Percentiles rank a stretch among this genome's conserved stretches.
Evolutionary conservation across 2,113 vertebrate species (phyloP).

Genomic region (Lepus europaeus): DNA sequence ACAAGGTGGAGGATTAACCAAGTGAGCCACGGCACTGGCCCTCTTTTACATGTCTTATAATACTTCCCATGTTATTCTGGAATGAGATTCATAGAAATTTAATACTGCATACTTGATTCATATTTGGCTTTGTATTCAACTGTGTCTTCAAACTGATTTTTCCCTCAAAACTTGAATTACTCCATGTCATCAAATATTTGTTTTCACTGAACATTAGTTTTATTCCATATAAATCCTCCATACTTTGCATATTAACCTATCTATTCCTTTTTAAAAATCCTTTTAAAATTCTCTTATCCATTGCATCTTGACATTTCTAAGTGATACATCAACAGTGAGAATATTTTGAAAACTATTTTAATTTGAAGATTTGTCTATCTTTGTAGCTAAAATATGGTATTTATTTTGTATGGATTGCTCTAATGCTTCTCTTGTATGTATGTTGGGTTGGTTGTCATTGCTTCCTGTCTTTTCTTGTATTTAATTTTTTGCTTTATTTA

Average conservation of each 20-base stretch:
- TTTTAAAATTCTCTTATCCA: not conserved
- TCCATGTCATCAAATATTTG: not conserved
- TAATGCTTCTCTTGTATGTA: not conserved
- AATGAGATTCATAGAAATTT: slow-evolving; percentile 28
- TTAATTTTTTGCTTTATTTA: not conserved
- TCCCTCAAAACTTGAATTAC: not conserved
- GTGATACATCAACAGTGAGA: not conserved
- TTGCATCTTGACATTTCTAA: not conserved
- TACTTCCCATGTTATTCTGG: not conserved
- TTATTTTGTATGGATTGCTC: not conserved
- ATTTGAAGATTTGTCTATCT: not conserved
- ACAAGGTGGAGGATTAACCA: no score
- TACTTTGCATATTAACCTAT: not conserved
- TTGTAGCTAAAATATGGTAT: not conserved
- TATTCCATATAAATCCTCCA: not conserved
- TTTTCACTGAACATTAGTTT: not conserved
- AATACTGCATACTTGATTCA: not conserved
- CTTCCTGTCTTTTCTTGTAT: not conserved
- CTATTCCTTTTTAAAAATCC: not conserved
- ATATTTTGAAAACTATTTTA: not conserved
- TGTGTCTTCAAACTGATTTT: not conserved
- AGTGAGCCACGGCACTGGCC: no score
- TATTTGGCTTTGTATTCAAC: not conserved
- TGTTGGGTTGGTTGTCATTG: not conserved
- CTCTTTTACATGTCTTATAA: not conserved